Base-by-base conservation (phyloP, 2,113 vertebrate species). In the Muscicapa adusta region DNA sequence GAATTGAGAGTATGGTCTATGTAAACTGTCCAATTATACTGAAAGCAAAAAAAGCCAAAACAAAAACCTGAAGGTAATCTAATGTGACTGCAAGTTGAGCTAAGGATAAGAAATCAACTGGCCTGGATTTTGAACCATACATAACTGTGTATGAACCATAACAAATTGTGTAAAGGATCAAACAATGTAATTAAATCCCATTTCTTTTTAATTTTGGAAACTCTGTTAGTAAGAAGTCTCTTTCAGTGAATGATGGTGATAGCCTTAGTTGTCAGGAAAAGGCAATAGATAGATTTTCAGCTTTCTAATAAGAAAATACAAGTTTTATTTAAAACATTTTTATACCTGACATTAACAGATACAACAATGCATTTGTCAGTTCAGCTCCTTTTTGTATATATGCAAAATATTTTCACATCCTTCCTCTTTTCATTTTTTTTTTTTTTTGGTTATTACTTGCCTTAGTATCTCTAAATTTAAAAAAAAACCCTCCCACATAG, bases 51-150 rank as follows among this genome's bases (percentile, higher is more conserved):
- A 91, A 83, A 56, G 40, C 12, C 29, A 62, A 71, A 73, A 34
- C 53, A 36, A 82, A 96, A 61, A 18, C 15, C 43, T 93, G 66
- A 84, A 71, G 31, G 48, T 84, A 74, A 88, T 97, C 63, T 91
- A 95, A 92, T 67, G 33, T 85, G 96, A 90, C 33, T 71, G 22
- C 72, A 79, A 78, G 45, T 81, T 53, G 20, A 92, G 60, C 45
- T 94, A 68, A 73, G n/a, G 8, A 29, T 68, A 72, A 66, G 92
- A 94, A 96, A 87, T 18, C 53, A 94, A 13, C 61, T 62, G 89
- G 25, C 80, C 88, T 66, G 62, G 40, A 84, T 96, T 94, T 95
- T 92, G 29, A 97, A 90, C 60, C 91, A 47, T 25, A 47, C 33
- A 11, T 80, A 89, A 93, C 31, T 48, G 40, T 75, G n/a, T 48